Base-by-base conservation (phyloP, 1,140 invertebrate genomes). In the Zelostemma sp. region DNA sequence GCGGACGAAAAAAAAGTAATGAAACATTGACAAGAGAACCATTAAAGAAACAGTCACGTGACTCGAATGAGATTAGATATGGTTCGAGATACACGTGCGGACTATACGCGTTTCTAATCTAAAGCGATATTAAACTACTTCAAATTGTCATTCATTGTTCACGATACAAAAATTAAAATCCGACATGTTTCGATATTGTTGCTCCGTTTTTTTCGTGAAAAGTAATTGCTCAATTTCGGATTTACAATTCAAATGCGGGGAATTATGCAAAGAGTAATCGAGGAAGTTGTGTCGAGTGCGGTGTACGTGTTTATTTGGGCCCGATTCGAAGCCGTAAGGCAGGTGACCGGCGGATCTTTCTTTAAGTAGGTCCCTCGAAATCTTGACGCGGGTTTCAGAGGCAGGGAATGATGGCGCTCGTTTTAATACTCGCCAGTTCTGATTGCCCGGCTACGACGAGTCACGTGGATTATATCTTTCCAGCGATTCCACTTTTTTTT, bases 321-420 rank as follows among this genome's bases (percentile, higher is more conserved):
- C 35, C 31, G 18, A 49, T 5, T 12, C 28, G 46, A 58, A 58
- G 38, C 48, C 40, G 6, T 25, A 38, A 49, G 18, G 43, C 59
- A 61, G 59, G 38, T 60, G 57, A 51, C 55, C 45, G 15, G 19
- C 14, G 31, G 18, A 18, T 1, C 31, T 38, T 43, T 56, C 16
- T 9, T 12, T 51, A 33, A 59, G 38, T 50, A 12, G 59, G 50
- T 46, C 41, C 59, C 43, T 54, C 31, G 25, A 54, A 43, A 61
- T 61, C 33, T 53, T 17, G 12, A 59, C 11, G 16, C n/a, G 9
- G 41, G 12, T 47, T 16, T 16, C 40, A 43, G 14, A 1, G 33
- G 5, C 28, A 43, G 40, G 8, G 40, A 43, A 43, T 16, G 14
- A 43, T 12, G 17, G 3, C 6, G 31, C 18, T 48, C 21, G 50